These are phyloP conservation scores for Octonoba sinensis DNA, from an alignment of 2,888 invertebrate genomes.

Conservation along the genomic window DNA sequence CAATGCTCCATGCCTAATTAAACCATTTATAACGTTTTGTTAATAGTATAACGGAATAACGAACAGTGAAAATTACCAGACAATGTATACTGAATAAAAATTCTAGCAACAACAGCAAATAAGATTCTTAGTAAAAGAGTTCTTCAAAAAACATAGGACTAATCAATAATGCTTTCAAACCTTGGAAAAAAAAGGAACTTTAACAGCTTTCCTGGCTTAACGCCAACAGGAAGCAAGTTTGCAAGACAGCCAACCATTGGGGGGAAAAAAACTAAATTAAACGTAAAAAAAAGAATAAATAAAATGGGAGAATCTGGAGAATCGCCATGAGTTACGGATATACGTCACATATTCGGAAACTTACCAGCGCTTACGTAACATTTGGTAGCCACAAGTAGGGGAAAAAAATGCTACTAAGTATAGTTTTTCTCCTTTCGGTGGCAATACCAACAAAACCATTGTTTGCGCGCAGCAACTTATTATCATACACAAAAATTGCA, in stretches of 20 bases:
- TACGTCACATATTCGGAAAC: constrained; percentile 23
- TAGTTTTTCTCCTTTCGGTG: background rate
- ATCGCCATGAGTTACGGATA: constrained; percentile 18
- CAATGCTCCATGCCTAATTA: no score
- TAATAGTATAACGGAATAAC: no score
- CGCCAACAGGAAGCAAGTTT: constrained; percentile 21
- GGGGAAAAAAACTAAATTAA: background rate
- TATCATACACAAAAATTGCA: no score
- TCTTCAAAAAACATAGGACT: background rate
- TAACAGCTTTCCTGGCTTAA: constrained; percentile 10
- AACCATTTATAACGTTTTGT: no score
- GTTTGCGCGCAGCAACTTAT: background rate
- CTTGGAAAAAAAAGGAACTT: background rate
- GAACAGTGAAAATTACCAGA: no score
- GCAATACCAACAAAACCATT: constrained; percentile 4
- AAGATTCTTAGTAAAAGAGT: background rate
- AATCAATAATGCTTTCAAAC: background rate
- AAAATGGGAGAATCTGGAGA: constrained; percentile 16
- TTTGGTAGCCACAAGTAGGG: background rate
- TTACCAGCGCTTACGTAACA: constrained; percentile 10
- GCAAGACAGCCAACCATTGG: constrained; percentile 3
- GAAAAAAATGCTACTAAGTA: background rate
- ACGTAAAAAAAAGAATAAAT: background rate
- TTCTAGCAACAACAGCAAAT: background rate
- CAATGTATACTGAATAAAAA: no score